Evolutionary conservation across 2,797 vertebrate species (phyloP), one percentile per base, ranked within the genome.

Genomic region (Propithecus deckenii): DNA sequence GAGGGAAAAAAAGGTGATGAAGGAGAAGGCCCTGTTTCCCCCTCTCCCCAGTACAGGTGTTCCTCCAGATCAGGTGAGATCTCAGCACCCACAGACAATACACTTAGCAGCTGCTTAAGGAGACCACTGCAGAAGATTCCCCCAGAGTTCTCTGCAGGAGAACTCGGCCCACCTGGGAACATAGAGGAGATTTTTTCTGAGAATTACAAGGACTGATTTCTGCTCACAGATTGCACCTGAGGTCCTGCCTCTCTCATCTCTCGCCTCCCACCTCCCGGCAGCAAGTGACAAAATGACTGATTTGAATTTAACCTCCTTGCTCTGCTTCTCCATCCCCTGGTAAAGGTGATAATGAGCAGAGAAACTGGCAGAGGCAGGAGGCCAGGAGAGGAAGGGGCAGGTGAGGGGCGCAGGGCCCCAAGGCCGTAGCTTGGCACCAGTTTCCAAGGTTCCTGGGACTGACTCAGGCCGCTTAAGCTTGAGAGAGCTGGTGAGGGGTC

Each of bases 271-370:
- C 72, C 92, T 96, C 79, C 76, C 93, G 80, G 91, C 80, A 92
- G 93, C 94, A 92, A 89, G 94, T 95, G 94, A 97, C 89, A 97
- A 95, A 94, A 52, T 90, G 93, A 95, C 79, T 25, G 69, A 86
- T 97, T 94, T 93, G 94, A 96, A 97, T 97, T 96, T 97, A 96
- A 94, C 97, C 93, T 97, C 28, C 89, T 96, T 69, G 80, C 48
- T 43, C 89, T 67, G 75, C 80, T 76, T 93, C 61, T 95, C 61
- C 32, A 20, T 89, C 76, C 48, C 76, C 95, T 25, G 55, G 91
- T 72, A 81, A 93, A 96, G 89, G 97, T 98, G 97, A 96, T 97
- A 97, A 98, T 96, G 94, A 98, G 55, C 95, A 94, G 94, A 96
- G 80, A 97, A 96, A 75, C 76, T 86, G 94, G 41, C 86, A 97